These are phyloP conservation scores for Coregonus sp. DNA, from an alignment of 2,797 vertebrate species.

Conservation along the genomic window DNA sequence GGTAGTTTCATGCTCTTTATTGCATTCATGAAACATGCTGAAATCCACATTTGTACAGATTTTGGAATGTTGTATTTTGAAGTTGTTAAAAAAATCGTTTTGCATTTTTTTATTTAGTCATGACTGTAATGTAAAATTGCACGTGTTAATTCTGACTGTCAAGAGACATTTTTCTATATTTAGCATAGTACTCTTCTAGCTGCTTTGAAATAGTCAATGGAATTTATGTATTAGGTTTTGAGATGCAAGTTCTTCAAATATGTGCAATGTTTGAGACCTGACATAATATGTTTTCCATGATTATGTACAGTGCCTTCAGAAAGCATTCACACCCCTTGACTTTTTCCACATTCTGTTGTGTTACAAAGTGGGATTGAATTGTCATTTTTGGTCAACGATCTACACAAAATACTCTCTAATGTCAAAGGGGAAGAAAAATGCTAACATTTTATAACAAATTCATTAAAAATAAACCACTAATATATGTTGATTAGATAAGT, in stretches of 20 bases:
- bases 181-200: background rate
- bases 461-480: too few relatives aligned
- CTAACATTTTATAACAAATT: too few relatives aligned
- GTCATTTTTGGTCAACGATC: too few relatives aligned
- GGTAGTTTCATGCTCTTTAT: background rate
- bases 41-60: conserved; percentile 3
- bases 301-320: conserved; percentile 7
- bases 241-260: conserved; percentile 10
- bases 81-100: too few relatives aligned
- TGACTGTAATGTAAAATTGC: too few relatives aligned
- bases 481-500: too few relatives aligned
- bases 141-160: background rate
- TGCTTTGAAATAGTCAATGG: background rate
- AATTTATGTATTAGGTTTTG: background rate
- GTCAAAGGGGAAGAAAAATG: too few relatives aligned
- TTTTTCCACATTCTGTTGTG: too few relatives aligned
- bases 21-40: conserved; percentile 4
- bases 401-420: too few relatives aligned
- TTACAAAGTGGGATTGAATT: too few relatives aligned
- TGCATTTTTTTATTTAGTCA: background rate
- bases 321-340: too few relatives aligned
- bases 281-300: conserved; percentile 29
- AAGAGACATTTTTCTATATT: background rate
- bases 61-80: background rate
- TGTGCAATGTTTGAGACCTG: conserved; percentile 13